phyloP scores from a whole-genome alignment of 2,797 vertebrate genomes.

The Limnodromus scolopaceus region DNA sequence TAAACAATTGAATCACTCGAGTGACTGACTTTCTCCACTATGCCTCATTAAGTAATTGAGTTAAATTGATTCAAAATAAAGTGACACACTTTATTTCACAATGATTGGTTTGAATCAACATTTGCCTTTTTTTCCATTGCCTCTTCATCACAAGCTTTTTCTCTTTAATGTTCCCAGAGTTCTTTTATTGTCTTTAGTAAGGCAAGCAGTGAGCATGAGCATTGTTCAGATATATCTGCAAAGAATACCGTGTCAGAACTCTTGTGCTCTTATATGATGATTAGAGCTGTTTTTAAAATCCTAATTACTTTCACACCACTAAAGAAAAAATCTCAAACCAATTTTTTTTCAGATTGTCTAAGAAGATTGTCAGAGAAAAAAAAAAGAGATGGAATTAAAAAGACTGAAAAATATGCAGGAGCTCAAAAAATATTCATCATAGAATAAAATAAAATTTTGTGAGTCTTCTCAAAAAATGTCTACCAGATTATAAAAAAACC shows the following conservation, averaged over 20 bases:
- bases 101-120: constrained; percentile 51
- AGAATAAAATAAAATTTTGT: not conserved
- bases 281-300: not conserved
- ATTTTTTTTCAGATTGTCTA: not conserved
- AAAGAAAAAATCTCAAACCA: not conserved
- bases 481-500: not conserved
- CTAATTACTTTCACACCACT: not conserved
- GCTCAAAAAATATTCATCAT: not conserved
- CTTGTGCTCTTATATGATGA: not conserved
- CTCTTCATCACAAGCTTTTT: not conserved
- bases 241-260: constrained; percentile 1
- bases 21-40: constrained; percentile 29
- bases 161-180: not conserved
- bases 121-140: constrained; percentile 31
- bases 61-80: constrained; percentile 65
- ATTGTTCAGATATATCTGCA: constrained; percentile 5
- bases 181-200: not conserved
- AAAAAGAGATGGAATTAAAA: not conserved
- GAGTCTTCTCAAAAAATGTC: not conserved
- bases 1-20: constrained; percentile 23
- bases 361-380: not conserved
- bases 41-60: constrained; percentile 55
- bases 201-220: not conserved
- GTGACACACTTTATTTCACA: constrained; percentile 47
- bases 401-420: not conserved